phyloP scores from a whole-genome alignment of 2,797 vertebrate species.

The Petrocephalus schoutedeni region DNA sequence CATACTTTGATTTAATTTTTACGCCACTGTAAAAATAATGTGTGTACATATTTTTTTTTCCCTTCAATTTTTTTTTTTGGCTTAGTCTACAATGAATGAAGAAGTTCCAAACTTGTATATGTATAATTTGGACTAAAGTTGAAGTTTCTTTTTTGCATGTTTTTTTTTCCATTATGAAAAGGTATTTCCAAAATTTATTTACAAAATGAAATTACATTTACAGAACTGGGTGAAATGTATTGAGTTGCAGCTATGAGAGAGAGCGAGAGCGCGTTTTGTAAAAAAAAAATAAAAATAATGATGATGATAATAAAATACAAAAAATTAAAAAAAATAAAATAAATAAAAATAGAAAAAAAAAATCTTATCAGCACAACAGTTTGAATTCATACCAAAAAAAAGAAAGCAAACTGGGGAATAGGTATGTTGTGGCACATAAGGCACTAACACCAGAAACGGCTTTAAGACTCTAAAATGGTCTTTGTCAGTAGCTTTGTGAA shows the following conservation, averaged over 20 bases:
- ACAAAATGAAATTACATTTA: conserved; percentile 62
- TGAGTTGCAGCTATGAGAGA: conserved; percentile 30
- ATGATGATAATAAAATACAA: conserved; percentile 14
- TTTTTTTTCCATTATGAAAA: conserved; percentile 90
- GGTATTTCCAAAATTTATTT: conserved; percentile 80
- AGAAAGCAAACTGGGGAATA: conserved; percentile 31
- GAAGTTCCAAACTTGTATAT: conserved; percentile 87
- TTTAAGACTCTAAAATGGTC: conserved; percentile 67
- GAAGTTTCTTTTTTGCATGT: conserved; percentile 89
- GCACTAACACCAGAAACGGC: conserved; percentile 60
- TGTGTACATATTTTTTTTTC: conserved; percentile 89
- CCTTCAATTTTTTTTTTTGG: conserved; percentile 64
- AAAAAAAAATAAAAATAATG: conserved; percentile 12
- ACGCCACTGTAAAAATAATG: conserved; percentile 88
- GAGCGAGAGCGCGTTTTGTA: conserved; percentile 23
- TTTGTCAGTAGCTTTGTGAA: conserved; percentile 73
- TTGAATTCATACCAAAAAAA: conserved; percentile 77
- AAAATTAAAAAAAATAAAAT: conserved; percentile 1
- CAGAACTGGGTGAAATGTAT: conserved; percentile 65
- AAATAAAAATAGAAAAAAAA: conserved; percentile 10
- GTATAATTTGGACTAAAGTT: conserved; percentile 93
- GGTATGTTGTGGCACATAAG: conserved; percentile 55
- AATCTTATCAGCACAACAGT: conserved; percentile 78
- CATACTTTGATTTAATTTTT: conserved; percentile 75
- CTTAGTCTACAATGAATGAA: conserved; percentile 86